Evolutionary conservation across 2,797 vertebrate species (phyloP).

Genomic region (Balearica regulorum): DNA sequence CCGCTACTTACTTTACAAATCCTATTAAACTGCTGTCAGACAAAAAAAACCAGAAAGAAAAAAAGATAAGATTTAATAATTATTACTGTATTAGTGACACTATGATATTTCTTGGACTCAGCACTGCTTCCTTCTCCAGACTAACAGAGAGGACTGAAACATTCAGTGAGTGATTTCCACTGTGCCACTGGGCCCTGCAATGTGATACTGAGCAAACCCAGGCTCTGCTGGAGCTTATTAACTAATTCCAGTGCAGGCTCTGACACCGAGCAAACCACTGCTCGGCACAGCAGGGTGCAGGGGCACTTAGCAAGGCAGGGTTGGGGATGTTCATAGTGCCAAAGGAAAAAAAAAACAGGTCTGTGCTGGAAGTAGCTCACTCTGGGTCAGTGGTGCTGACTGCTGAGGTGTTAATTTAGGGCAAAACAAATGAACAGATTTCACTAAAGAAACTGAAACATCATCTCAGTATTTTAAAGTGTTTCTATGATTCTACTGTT

Average conservation of each 20-base stretch:
- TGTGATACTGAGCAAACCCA: neutral
- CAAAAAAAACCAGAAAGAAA: neutral
- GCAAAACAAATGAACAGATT: neutral
- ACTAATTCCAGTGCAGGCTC: neutral
- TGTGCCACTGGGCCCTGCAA: neutral
- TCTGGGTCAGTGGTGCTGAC: neutral
- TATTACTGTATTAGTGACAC: neutral
- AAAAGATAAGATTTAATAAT: neutral
- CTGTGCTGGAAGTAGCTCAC: neutral
- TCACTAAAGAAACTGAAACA: neutral
- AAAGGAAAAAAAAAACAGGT: neutral
- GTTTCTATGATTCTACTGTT: neutral
- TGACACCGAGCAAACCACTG: neutral
- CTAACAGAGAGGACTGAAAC: neutral
- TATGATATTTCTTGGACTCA: neutral
- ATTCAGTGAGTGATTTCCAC: fast-evolving
- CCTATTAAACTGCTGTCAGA: neutral
- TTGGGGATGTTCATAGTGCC: neutral
- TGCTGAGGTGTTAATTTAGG: neutral
- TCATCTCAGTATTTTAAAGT: neutral
- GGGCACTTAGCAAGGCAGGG: neutral
- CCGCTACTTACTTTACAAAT: neutral
- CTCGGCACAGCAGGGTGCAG: neutral
- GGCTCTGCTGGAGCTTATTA: neutral
- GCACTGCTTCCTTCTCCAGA: neutral